These are phyloP conservation scores for Drosophila sp. DNA, from an alignment of 1,140 invertebrate genomes.

Conservation along the genomic window DNA sequence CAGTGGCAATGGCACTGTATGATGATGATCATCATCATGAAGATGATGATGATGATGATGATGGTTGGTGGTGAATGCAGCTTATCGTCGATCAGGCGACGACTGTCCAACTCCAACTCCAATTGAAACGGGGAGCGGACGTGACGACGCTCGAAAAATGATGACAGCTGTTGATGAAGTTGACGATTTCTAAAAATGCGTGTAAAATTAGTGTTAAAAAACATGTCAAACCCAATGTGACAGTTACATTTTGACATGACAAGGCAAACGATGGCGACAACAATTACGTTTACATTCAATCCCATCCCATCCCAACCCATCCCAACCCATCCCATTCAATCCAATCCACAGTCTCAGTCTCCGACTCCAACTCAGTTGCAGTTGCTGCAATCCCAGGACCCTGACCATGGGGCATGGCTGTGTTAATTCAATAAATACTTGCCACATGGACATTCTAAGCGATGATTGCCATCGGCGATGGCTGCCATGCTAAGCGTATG, in stretches of 20 bases:
- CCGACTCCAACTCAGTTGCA: not conserved
- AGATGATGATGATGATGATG: no score
- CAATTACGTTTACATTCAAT: constrained; percentile 63
- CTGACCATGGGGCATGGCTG: constrained; percentile 19
- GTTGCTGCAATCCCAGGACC: constrained; percentile 31
- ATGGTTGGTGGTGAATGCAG: constrained; percentile 44
- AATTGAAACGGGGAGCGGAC: constrained; percentile 48
- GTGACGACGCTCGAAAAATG: constrained; percentile 74
- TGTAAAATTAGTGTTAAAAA: constrained; percentile 82
- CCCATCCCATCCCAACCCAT: constrained; percentile 1
- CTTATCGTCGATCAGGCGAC: constrained; percentile 72
- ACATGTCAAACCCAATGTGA: constrained; percentile 78
- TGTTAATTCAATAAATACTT: constrained; percentile 71
- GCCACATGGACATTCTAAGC: constrained; percentile 60
- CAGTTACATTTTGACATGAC: constrained; percentile 77
- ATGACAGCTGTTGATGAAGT: constrained; percentile 79
- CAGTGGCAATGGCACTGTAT: constrained; percentile 33
- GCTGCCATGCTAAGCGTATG: constrained; percentile 76
- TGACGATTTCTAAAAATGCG: constrained; percentile 82
- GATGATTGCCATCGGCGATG: constrained; percentile 62
- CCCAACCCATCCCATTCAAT: not conserved
- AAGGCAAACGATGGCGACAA: constrained; percentile 56
- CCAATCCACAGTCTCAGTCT: not conserved
- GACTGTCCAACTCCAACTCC: constrained; percentile 35
- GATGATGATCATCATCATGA: no score